These are phyloP conservation scores for Sphyrna mokarran DNA, from an alignment of 2,113 vertebrate genomes.

Conservation along the genomic window DNA sequence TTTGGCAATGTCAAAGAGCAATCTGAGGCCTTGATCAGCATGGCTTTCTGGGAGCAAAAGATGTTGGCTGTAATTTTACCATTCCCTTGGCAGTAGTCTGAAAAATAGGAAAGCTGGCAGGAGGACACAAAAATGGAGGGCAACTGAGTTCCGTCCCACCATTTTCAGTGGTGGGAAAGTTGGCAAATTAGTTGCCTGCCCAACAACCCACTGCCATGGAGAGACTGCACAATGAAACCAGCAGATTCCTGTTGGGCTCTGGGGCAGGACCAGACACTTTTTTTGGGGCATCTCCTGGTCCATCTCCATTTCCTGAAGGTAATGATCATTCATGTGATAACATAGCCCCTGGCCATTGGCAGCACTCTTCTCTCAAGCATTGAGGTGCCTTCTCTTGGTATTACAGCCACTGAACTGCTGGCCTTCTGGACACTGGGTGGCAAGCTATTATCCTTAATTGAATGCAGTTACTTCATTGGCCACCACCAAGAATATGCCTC, in stretches of 20 bases:
- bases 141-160: too few relatives aligned
- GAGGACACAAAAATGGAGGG: background rate
- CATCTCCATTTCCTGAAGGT: too few relatives aligned
- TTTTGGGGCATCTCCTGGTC: background rate
- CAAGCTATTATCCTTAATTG: background rate
- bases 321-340: background rate
- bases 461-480: background rate
- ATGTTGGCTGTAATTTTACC: background rate
- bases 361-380: background rate
- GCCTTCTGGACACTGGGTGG: too few relatives aligned
- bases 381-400: background rate
- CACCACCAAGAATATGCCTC: background rate
- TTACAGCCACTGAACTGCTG: background rate
- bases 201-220: background rate
- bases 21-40: background rate
- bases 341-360: too few relatives aligned
- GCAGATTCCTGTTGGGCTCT: background rate
- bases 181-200: background rate
- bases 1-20: background rate
- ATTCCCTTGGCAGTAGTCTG: background rate
- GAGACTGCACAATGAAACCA: background rate
- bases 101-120: background rate
- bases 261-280: too few relatives aligned
- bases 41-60: background rate
- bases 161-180: background rate